Percentiles rank a stretch among this genome's conserved stretches.
Conservation (phyloP, 1,140 invertebrate species). For the Zaprionus inermis region DNA sequence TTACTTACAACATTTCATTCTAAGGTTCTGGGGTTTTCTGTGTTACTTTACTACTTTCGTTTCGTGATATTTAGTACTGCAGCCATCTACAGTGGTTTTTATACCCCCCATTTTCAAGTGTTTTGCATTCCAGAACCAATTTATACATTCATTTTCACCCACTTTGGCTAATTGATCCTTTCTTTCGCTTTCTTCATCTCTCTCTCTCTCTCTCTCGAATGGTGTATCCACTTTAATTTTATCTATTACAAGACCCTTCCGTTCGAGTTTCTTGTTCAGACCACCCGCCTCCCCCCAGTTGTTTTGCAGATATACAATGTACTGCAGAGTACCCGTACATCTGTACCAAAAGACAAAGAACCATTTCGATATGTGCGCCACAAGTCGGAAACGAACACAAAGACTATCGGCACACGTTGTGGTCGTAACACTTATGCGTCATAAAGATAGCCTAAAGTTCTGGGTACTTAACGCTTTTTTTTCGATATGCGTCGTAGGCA, state of each 20-base stretch:
- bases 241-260: not conserved
- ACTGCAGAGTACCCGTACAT: not conserved
- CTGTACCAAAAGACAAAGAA: slow-evolving; percentile 3
- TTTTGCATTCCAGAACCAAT: not conserved
- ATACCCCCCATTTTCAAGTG: slow-evolving; percentile 28
- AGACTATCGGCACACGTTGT: slow-evolving; percentile 40
- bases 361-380: slow-evolving; percentile 35
- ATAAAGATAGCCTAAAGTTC: slow-evolving; percentile 42
- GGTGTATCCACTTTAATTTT: not conserved
- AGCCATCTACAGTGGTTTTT: slow-evolving; percentile 43
- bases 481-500: not conserved
- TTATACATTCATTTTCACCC: not conserved
- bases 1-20: slow-evolving; percentile 68
- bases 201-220: not conserved
- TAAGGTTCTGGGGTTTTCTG: slow-evolving; percentile 35
- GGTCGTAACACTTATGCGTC: slow-evolving; percentile 5
- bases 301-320: not conserved
- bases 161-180: slow-evolving; percentile 32
- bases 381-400: slow-evolving; percentile 45
- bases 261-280: not conserved
- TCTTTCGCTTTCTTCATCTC: no score
- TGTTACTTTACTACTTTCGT: slow-evolving; percentile 54
- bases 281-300: not conserved
- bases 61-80: slow-evolving; percentile 32
- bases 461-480: slow-evolving; percentile 1